A percentile compares a stretch with the other conserved stretches of the same genome.
Conservation (phyloP, 2,113 vertebrate species). For the Sapajus apella region DNA sequence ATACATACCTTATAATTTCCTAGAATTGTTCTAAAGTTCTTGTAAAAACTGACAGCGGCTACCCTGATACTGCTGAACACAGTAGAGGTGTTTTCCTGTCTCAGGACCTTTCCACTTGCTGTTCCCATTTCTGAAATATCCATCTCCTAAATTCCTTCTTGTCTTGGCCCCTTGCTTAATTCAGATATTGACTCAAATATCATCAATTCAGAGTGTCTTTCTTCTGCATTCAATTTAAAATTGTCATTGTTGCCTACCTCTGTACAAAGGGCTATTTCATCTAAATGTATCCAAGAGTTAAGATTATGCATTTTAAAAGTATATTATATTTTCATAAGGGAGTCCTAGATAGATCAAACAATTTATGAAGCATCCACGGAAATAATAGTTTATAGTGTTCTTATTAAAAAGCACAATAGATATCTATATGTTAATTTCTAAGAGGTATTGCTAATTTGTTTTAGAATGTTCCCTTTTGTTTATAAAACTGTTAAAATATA, state of each 20-base stretch:
- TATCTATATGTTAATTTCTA: neutral
- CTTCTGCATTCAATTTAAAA: neutral
- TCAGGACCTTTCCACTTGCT: neutral
- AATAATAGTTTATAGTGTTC: neutral
- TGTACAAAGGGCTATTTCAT: neutral
- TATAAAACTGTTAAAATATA: neutral
- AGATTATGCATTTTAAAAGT: neutral
- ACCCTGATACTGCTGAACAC: neutral
- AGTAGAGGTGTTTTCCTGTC: accelerated
- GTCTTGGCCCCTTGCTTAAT: neutral
- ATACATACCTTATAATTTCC: neutral
- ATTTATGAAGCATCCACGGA: neutral
- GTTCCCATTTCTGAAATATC: neutral
- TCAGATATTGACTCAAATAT: neutral
- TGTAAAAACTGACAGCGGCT: neutral
- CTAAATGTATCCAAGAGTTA: neutral
- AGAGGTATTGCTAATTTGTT: neutral
- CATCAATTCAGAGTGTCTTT: neutral
- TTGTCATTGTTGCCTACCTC: neutral
- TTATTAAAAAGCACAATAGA: neutral
- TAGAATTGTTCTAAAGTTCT: neutral
- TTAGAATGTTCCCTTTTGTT: neutral
- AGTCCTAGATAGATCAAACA: neutral
- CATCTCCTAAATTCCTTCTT: neutral
- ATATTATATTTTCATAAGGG: neutral